Percentiles rank a stretch among this genome's conserved stretches.
Evolutionary conservation across 2,797 vertebrate genomes (phyloP).

Genomic region (Tapera naevia): DNA sequence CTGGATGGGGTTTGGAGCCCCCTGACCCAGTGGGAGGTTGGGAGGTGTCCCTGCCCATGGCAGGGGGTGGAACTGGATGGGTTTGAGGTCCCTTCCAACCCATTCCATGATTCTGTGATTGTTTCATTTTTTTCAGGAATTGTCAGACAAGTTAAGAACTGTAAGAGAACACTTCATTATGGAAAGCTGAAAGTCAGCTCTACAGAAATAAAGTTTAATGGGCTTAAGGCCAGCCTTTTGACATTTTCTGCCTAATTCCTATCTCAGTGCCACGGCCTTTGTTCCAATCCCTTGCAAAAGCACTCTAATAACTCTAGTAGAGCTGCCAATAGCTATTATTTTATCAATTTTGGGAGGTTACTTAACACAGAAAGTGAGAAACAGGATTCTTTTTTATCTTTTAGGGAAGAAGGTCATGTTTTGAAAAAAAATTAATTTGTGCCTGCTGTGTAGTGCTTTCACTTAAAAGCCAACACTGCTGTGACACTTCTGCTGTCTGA

Average conservation of each 20-base stretch:
- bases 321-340: background rate
- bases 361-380: background rate
- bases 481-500: background rate
- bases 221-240: background rate
- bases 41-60: no score
- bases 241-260: slow-evolving; percentile 1
- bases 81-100: no score
- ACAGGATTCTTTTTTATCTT: background rate
- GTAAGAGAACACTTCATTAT: background rate
- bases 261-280: background rate
- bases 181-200: background rate
- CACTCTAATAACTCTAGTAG: background rate
- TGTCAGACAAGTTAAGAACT: background rate
- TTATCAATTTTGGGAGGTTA: background rate
- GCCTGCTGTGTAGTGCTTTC: background rate
- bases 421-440: background rate
- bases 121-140: background rate
- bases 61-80: no score
- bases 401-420: background rate
- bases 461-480: background rate
- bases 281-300: background rate
- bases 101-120: no score
- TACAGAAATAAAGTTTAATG: background rate
- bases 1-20: no score
- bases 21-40: no score